A percentile compares a stretch with the other conserved stretches of the same genome.
Conservation (phyloP, 2,113 vertebrate species). For the Clarias magur region DNA sequence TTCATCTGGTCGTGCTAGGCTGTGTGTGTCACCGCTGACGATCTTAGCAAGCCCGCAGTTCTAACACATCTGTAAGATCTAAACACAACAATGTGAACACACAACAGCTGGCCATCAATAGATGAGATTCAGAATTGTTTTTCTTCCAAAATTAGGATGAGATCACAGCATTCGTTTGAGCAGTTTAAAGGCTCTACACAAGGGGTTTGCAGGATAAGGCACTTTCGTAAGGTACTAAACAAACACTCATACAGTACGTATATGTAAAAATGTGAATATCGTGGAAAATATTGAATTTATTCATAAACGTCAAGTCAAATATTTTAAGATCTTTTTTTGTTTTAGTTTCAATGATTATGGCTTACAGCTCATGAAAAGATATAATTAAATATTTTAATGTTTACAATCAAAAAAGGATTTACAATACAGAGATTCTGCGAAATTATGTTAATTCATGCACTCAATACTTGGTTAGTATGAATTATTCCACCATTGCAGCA, state of each 20-base stretch:
- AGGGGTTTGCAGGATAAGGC: neutral
- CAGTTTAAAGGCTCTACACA: neutral
- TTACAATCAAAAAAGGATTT: no score
- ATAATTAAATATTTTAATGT: no score
- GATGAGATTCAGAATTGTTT: neutral
- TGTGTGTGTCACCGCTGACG: slow-evolving; percentile 52
- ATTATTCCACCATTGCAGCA: no score
- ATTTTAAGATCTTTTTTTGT: no score
- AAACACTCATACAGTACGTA: neutral
- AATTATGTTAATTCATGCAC: no score
- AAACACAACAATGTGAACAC: slow-evolving; percentile 32
- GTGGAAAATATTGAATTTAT: no score
- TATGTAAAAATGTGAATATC: neutral
- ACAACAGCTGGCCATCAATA: slow-evolving; percentile 7
- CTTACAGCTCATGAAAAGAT: no score
- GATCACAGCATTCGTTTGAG: neutral
- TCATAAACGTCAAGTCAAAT: no score
- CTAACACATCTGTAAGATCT: slow-evolving; percentile 41
- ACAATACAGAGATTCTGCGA: no score
- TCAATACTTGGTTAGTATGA: no score
- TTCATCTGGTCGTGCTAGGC: slow-evolving; percentile 62
- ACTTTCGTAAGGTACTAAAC: neutral
- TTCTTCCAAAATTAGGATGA: neutral
- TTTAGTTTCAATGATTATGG: no score
- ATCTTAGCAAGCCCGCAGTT: slow-evolving; percentile 43